Percentiles rank a stretch among this genome's conserved stretches.
Evolutionary conservation across 2,888 invertebrate genomes (phyloP).

Genomic region (Allolobophora icterica): DNA sequence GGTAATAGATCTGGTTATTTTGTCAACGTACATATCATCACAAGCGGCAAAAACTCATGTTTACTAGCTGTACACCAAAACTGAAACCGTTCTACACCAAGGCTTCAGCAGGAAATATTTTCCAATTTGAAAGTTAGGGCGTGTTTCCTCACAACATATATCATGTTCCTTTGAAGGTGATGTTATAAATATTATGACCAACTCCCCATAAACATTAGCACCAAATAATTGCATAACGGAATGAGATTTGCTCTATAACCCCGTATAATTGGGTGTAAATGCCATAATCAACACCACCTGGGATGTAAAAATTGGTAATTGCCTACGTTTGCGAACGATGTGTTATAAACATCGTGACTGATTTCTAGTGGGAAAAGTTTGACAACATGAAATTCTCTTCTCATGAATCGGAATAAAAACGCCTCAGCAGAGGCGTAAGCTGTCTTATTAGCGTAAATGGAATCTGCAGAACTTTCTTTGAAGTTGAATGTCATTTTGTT

Average conservation of each 20-base stretch:
- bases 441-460: background rate
- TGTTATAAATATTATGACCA: background rate
- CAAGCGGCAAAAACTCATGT: background rate
- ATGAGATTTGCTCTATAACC: background rate
- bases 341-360: background rate
- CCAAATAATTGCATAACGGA: background rate
- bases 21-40: background rate
- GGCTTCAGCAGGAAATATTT: background rate
- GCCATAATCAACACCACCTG: background rate
- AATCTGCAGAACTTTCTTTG: background rate
- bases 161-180: background rate
- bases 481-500: background rate
- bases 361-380: background rate
- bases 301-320: background rate
- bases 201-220: background rate
- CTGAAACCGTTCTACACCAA: background rate
- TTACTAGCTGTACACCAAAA: background rate
- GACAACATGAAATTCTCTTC: background rate
- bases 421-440: background rate
- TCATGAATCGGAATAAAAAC: constrained; percentile 6
- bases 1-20: background rate
- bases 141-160: background rate
- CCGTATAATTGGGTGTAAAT: background rate
- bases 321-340: background rate
- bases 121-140: background rate